phyloP scores from a whole-genome alignment of 2,797 vertebrate genomes.

The Cryptoblepharus egeriae region DNA sequence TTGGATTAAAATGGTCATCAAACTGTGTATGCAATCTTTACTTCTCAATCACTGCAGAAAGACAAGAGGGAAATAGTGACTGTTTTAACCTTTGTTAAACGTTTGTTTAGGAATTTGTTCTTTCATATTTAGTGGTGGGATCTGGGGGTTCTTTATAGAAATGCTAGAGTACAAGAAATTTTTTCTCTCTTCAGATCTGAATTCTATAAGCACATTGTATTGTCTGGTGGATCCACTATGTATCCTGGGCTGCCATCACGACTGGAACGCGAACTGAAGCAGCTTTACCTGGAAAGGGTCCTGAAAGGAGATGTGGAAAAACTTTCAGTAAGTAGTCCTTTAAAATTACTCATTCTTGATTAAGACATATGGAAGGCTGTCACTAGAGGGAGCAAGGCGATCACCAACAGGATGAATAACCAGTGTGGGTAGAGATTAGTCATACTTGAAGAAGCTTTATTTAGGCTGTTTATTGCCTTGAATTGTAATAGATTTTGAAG shows the following conservation, averaged over 20 bases:
- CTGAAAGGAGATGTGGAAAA: conserved; percentile 98
- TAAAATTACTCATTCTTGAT: not conserved
- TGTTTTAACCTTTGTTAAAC: not conserved
- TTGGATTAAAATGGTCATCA: not conserved
- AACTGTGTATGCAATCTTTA: not conserved
- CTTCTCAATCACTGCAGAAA: not conserved
- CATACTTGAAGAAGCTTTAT: not conserved
- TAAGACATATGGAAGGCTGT: conserved; percentile 31
- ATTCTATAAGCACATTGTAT: conserved; percentile 99
- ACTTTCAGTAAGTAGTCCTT: conserved; percentile 87
- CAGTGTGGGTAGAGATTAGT: not conserved
- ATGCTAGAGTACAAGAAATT: not conserved
- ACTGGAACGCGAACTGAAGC: conserved; percentile 96
- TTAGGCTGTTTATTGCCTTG: not conserved
- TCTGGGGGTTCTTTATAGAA: not conserved
- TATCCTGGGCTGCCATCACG: conserved; percentile 96
- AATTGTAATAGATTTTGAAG: not conserved
- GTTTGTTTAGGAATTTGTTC: not conserved
- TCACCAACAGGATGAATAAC: conserved; percentile 35
- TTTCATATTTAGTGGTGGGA: not conserved
- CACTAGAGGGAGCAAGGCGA: conserved; percentile 76
- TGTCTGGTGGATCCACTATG: conserved; percentile 98
- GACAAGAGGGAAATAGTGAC: not conserved
- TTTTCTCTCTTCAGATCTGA: conserved; percentile 83
- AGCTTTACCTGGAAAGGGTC: conserved; percentile 97